Conservation (phyloP, 2,888 invertebrate species). For the Yponomeuta cagnagella region DNA sequence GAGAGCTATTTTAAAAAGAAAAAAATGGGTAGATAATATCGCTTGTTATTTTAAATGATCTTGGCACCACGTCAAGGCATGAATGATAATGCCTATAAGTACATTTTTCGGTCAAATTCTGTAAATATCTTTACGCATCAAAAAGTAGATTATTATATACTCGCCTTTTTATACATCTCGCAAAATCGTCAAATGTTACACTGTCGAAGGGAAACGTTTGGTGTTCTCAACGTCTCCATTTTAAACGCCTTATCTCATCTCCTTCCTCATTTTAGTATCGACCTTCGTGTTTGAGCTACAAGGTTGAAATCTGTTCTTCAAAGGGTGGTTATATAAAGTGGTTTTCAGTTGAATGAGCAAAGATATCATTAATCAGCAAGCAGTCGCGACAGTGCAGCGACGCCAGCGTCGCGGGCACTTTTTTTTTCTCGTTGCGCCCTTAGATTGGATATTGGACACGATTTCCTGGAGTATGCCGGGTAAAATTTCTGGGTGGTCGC, state of each 20-base stretch:
- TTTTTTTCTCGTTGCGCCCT: slow-evolving; percentile 70
- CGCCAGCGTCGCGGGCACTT: slow-evolving; percentile 63
- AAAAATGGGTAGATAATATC: too few species aligned
- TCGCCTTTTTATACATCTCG: slow-evolving; percentile 40
- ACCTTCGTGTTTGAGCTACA: slow-evolving; percentile 12
- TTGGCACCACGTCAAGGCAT: too few species aligned
- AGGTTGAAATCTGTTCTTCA: slow-evolving; percentile 20
- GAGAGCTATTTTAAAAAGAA: too few species aligned
- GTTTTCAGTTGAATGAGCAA: slow-evolving; percentile 59
- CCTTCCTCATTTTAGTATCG: slow-evolving; percentile 23
- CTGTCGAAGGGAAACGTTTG: slow-evolving; percentile 71
- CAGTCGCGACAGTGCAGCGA: slow-evolving; percentile 71
- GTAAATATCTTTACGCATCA: slow-evolving; percentile 18
- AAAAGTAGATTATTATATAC: slow-evolving; percentile 45
- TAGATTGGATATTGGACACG: slow-evolving; percentile 71
- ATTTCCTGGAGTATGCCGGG: slow-evolving; percentile 55
- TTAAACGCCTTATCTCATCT: slow-evolving; percentile 21
- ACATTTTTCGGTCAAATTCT: not conserved
- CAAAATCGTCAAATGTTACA: slow-evolving; percentile 75
- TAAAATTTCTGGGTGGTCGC: slow-evolving; percentile 58
- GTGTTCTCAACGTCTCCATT: slow-evolving; percentile 49
- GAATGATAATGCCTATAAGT: not conserved
- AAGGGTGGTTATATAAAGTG: slow-evolving; percentile 27
- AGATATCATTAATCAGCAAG: slow-evolving; percentile 71
- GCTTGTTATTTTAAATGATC: too few species aligned